A percentile compares a stretch with the other conserved stretches of the same genome.
phyloP scores from a whole-genome alignment of 2,797 vertebrate species.

The Molossus molossus region DNA sequence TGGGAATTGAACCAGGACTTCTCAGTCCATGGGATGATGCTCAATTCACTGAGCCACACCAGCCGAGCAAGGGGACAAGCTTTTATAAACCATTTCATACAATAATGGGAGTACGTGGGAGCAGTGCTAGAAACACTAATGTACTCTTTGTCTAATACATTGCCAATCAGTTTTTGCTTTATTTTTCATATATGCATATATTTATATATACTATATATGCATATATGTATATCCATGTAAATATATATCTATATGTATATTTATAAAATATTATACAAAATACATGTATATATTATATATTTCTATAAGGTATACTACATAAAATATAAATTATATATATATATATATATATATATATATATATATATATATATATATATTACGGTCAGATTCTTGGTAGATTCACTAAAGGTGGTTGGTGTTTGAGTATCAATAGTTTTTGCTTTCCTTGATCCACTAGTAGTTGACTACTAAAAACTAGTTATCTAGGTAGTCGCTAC shows the following conservation, averaged over 20 bases:
- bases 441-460: constrained; percentile 48
- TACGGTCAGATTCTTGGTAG: constrained; percentile 8
- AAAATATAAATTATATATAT: background rate
- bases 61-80: too few relatives aligned
- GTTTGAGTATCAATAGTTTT: constrained; percentile 47
- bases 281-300: background rate
- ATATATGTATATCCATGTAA: background rate
- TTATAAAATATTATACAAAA: background rate
- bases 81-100: constrained; percentile 27
- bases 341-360: background rate
- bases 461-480: constrained; percentile 32
- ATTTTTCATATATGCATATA: background rate
- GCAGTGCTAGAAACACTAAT: constrained; percentile 36
- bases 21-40: too few relatives aligned
- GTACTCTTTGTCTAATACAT: background rate
- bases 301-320: background rate
- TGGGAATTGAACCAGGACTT: too few relatives aligned
- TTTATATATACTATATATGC: background rate
- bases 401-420: constrained; percentile 29
- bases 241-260: background rate
- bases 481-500: background rate
- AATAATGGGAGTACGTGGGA: background rate
- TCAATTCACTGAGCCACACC: too few relatives aligned
- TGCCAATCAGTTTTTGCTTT: constrained; percentile 33
- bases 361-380: background rate